Percentiles rank a stretch among this genome's conserved stretches.
Evolutionary conservation across 1,140 invertebrate genomes (phyloP).

Genomic region (Leucophenga varia): DNA sequence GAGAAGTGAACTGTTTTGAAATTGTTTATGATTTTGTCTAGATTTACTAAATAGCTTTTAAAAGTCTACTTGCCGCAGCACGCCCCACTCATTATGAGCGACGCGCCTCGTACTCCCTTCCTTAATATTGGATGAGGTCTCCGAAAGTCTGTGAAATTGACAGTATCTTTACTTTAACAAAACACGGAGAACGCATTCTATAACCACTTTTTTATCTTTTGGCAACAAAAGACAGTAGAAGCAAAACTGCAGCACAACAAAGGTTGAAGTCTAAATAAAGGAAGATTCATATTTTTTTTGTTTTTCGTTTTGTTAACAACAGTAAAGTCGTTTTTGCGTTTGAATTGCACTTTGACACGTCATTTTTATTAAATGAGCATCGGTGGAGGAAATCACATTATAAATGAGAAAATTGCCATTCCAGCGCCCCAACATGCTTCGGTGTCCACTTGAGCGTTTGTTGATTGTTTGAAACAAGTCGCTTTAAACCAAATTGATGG

Average conservation of each 20-base stretch:
- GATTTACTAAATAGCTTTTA: constrained; percentile 41
- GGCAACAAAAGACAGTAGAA: constrained; percentile 9
- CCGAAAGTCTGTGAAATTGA: constrained; percentile 12
- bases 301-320: constrained; percentile 20
- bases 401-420: constrained; percentile 41
- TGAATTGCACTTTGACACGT: constrained; percentile 47
- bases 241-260: too few species aligned
- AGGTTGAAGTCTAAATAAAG: too few species aligned
- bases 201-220: too few species aligned
- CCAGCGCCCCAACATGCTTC: constrained; percentile 1
- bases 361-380: constrained; percentile 52
- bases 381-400: constrained; percentile 47
- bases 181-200: constrained; percentile 41
- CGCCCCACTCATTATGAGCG: constrained; percentile 47
- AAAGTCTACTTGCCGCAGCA: constrained; percentile 46
- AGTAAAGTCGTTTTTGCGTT: constrained; percentile 14
- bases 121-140: too few species aligned
- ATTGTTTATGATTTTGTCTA: too few species aligned
- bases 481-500: too few species aligned
- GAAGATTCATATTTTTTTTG: neutral
- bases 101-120: constrained; percentile 45
- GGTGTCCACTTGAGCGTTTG: constrained; percentile 35
- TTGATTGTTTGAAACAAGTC: constrained; percentile 14
- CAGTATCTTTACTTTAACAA: constrained; percentile 2
- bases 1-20: too few species aligned